Percentiles rank a stretch among this genome's conserved stretches.
Conservation (phyloP, 2,797 vertebrate species). For the Antrozous pallidus region DNA sequence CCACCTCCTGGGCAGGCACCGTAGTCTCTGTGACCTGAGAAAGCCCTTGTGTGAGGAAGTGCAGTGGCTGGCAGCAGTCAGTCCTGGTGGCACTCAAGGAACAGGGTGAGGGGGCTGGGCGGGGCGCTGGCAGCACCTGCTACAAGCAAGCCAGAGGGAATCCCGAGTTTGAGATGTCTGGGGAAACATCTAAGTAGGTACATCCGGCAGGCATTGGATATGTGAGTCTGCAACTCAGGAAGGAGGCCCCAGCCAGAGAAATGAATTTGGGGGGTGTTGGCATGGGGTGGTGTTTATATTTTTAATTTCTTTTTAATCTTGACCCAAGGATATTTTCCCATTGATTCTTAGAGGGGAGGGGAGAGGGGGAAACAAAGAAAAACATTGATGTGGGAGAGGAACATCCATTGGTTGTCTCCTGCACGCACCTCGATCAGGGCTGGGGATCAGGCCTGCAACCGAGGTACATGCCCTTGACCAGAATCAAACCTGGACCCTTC, state of each 20-base stretch:
- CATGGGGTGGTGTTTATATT: no score
- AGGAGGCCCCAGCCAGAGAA: background rate
- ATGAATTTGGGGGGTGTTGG: background rate
- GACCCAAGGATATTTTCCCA: no score
- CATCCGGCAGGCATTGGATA: background rate
- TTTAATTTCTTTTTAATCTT: no score
- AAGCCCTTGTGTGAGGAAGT: background rate
- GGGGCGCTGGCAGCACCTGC: background rate
- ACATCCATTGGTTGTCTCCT: no score
- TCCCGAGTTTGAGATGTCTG: background rate
- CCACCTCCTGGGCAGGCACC: background rate
- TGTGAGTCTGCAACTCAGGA: background rate
- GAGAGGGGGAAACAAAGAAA: no score
- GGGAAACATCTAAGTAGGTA: background rate
- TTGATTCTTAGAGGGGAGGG: no score
- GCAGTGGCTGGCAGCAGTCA: background rate
- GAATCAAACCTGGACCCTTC: no score
- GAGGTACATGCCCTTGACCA: no score
- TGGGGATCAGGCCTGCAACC: no score
- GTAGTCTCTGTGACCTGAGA: background rate
- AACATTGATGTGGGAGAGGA: no score
- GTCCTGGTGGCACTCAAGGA: background rate
- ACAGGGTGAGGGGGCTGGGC: accelerated
- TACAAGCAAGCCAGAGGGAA: background rate
- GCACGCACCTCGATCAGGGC: no score